Evolutionary conservation across 1,140 invertebrate genomes (phyloP).

Genomic region (Oryzaephilus surinamensis): DNA sequence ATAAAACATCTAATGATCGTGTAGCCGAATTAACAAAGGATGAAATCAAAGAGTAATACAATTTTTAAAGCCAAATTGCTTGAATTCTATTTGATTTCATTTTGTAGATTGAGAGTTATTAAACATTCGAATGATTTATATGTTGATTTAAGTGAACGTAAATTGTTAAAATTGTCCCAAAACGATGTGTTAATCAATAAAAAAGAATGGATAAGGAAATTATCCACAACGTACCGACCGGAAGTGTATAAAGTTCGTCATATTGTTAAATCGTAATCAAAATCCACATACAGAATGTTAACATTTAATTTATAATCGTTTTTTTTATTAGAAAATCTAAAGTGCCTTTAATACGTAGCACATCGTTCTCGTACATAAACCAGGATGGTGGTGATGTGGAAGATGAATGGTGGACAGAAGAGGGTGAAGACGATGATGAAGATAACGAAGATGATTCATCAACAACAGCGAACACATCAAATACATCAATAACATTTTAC

Average conservation of each 20-base stretch:
- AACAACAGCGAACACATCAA: no score
- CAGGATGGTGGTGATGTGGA: slow-evolving; percentile 33
- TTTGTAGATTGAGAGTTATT: slow-evolving; percentile 29
- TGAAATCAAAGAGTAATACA: slow-evolving; percentile 27
- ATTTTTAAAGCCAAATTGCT: neutral
- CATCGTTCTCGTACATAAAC: no score
- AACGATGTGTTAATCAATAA: slow-evolving; percentile 27
- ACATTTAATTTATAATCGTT: no score
- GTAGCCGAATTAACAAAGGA: slow-evolving; percentile 21
- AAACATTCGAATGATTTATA: slow-evolving; percentile 22
- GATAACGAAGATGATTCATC: no score
- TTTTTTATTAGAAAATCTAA: no score
- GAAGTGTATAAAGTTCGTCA: slow-evolving; percentile 19
- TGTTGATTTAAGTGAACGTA: slow-evolving; percentile 23
- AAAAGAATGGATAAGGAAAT: slow-evolving; percentile 29
- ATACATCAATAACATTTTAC: no score
- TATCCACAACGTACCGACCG: slow-evolving; percentile 20
- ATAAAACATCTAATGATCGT: slow-evolving; percentile 17
- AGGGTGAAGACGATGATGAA: slow-evolving; percentile 27
- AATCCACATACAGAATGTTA: neutral
- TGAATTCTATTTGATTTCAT: slow-evolving; percentile 3
- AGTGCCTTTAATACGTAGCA: no score
- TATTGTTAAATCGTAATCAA: neutral
- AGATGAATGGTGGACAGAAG: slow-evolving; percentile 35
- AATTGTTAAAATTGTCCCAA: slow-evolving; percentile 23